Evolutionary conservation across 2,888 invertebrate genomes (phyloP), one percentile per base, ranked within the genome.

Genomic region (Diloba caeruleocephala): DNA sequence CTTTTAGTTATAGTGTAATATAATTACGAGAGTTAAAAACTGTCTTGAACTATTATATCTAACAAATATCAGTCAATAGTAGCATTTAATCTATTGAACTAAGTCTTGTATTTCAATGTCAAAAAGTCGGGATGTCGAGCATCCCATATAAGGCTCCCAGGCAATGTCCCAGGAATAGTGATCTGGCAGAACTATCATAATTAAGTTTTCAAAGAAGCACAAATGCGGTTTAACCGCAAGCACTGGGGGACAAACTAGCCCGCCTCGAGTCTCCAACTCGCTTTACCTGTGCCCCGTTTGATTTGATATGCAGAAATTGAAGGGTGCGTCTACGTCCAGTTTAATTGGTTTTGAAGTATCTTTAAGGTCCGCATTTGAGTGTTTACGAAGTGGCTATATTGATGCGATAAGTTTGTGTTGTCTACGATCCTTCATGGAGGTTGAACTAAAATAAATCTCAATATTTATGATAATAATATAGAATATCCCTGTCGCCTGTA

Each of bases 151-250:
- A n/a, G n/a, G n/a, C n/a, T n/a, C n/a, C n/a, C n/a, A n/a, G n/a
- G n/a, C n/a, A n/a, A n/a, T n/a, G n/a, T n/a, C n/a, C n/a, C n/a
- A n/a, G n/a, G n/a, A n/a, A n/a, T 49, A 57, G 55, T 70, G 53
- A 60, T 53, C 51, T 53, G 52, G 70, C 36, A 44, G 45, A 71
- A 66, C 72, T 66, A 68, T 76, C 79, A 77, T 88, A 89, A 88
- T 88, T 87, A 85, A 87, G 84, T 89, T 91, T 89, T 81, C 82
- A 82, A 83, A 82, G 78, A 73, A 81, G 80, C 80, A 78, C 81
- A 85, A 87, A 87, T 84, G 84, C 79, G 85, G 85, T 84, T 85
- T 79, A 69, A 76, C 70, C 70, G 79, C 77, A 84, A 86, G 86
- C 82, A 86, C 70, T 55, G 67, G 56, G 25, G 43, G 41, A 49